phyloP scores from a whole-genome alignment of 2,113 vertebrate genomes.

The Brienomyrus brachyistius region DNA sequence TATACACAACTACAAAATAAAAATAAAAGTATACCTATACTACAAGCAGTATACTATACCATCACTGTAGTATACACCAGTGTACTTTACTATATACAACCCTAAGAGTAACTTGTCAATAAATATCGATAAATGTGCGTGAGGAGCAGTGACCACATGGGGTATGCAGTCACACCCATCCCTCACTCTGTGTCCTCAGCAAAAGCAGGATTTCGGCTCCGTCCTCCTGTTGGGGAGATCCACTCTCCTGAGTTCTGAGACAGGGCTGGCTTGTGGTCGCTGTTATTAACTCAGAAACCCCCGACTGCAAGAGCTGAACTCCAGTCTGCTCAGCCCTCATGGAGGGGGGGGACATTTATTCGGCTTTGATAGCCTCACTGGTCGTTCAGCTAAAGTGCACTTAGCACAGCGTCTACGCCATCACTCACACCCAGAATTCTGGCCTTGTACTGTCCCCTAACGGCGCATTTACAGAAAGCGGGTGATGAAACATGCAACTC shows the following conservation, averaged over 20 bases:
- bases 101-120: neutral
- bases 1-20: neutral
- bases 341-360: neutral
- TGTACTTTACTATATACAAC: neutral
- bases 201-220: neutral
- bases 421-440: neutral
- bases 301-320: neutral
- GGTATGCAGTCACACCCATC: neutral
- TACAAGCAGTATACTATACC: neutral
- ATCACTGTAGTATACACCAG: neutral
- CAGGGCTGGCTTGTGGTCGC: neutral
- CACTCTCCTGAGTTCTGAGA: neutral
- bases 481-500: neutral
- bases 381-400: neutral
- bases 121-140: neutral
- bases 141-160: neutral
- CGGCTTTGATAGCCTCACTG: neutral
- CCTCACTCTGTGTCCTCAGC: neutral
- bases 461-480: neutral
- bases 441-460: neutral
- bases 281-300: neutral
- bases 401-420: conserved; percentile 8
- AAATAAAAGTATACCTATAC: neutral
- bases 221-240: neutral
- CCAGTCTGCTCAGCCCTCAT: neutral